These are phyloP conservation scores for Nephrotoma flavescens DNA, from an alignment of 2,888 invertebrate species.

Conservation along the genomic window DNA sequence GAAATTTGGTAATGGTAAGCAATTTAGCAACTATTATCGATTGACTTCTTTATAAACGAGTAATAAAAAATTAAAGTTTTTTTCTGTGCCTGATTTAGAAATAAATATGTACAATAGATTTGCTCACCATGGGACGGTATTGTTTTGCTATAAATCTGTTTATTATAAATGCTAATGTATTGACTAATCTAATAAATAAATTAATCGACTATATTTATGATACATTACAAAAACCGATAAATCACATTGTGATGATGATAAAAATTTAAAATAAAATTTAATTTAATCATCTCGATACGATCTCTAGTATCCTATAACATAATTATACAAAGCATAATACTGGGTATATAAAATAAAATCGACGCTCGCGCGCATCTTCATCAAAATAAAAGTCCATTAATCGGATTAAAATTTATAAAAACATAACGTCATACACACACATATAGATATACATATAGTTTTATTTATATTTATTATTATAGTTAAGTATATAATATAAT, in stretches of 20 bases:
- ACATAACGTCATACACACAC: neutral
- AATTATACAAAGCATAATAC: neutral
- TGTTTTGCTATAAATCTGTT: no score
- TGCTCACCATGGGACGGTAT: no score
- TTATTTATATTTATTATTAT: neutral
- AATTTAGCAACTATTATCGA: no score
- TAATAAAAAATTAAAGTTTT: no score
- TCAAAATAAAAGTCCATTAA: neutral
- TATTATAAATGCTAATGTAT: no score
- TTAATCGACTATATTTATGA: no score
- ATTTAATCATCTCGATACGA: neutral
- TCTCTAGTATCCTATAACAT: neutral
- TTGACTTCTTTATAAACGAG: no score
- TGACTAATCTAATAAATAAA: no score
- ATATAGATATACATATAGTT: neutral
- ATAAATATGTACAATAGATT: no score
- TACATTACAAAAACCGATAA: neutral
- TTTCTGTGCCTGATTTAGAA: no score
- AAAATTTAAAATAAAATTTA: neutral
- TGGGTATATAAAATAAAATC: neutral
- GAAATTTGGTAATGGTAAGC: no score
- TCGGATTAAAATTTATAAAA: neutral
- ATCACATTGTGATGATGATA: neutral
- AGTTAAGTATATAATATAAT: neutral
- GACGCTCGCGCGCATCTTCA: neutral